Percentiles rank a stretch among this genome's conserved stretches.
These are phyloP conservation scores for Sebastes itinus DNA, from an alignment of 2,797 vertebrate species.

Conservation along the genomic window DNA sequence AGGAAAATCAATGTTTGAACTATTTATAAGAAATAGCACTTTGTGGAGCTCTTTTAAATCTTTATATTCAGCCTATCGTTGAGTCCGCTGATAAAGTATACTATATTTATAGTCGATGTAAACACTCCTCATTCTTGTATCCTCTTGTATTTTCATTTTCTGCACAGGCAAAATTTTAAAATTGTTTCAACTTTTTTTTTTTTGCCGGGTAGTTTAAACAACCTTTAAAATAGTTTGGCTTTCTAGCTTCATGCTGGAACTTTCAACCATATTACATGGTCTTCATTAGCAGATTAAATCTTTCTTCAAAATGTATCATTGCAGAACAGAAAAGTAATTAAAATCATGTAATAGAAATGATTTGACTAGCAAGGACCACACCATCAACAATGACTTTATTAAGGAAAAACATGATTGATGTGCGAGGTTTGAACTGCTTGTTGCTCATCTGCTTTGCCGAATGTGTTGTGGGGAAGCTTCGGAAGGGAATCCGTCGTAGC, in stretches of 20 bases:
- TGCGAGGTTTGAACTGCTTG: neutral
- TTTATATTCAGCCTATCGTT: slow-evolving; percentile 26
- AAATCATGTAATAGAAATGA: neutral
- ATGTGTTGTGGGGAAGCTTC: too few relatives aligned
- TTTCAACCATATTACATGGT: neutral
- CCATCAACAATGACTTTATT: too few relatives aligned
- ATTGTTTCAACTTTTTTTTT: neutral
- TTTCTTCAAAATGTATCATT: neutral
- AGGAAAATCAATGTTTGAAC: slow-evolving; percentile 27
- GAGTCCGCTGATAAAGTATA: neutral
- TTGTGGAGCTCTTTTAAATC: slow-evolving; percentile 36
- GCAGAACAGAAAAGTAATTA: neutral
- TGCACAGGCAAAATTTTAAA: neutral
- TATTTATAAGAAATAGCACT: slow-evolving; percentile 48
- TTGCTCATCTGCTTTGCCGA: too few relatives aligned
- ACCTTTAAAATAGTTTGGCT: neutral
- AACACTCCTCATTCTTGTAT: neutral
- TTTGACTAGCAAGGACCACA: too few relatives aligned
- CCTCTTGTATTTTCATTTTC: neutral
- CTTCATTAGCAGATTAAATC: neutral
- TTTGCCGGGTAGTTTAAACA: neutral
- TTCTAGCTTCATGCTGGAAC: neutral
- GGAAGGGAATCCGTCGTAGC: too few relatives aligned
- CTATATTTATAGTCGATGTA: slow-evolving; percentile 3
- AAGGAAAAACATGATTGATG: neutral